A percentile compares a stretch with the other conserved stretches of the same genome.
Evolutionary conservation across 2,888 invertebrate species (phyloP).

Genomic region (Chrysotoxum bicinctum): DNA sequence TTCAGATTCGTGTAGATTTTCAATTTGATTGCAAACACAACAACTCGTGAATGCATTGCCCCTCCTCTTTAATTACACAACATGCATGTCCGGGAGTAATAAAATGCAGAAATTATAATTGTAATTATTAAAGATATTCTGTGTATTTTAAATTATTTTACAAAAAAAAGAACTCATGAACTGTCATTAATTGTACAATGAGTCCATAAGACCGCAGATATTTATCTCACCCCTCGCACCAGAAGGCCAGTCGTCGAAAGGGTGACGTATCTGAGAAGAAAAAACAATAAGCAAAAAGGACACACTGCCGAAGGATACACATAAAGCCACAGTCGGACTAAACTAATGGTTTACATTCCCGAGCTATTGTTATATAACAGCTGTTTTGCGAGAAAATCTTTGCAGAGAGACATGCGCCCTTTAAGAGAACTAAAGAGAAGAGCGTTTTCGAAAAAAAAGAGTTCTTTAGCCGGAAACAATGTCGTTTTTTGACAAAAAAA

Average conservation of each 20-base stretch:
- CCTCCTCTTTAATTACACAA: slow-evolving; percentile 17
- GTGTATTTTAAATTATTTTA: slow-evolving; percentile 4
- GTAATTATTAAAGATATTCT: background rate
- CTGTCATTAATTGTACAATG: background rate
- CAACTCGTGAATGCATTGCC: slow-evolving; percentile 37
- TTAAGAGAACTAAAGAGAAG: background rate
- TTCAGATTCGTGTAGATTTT: slow-evolving; percentile 34
- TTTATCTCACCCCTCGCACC: background rate
- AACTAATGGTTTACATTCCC: slow-evolving; percentile 41
- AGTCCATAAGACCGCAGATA: background rate
- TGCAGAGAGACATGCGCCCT: background rate
- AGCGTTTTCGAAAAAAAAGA: background rate
- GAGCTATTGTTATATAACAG: slow-evolving; percentile 65
- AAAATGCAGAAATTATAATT: background rate
- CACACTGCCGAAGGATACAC: slow-evolving; percentile 11
- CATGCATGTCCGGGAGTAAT: background rate
- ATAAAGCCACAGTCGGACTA: slow-evolving; percentile 11
- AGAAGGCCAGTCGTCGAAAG: background rate
- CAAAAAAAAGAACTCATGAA: slow-evolving; percentile 2
- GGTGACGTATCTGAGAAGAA: background rate
- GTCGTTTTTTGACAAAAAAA: background rate
- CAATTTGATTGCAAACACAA: background rate
- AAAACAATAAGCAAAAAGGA: slow-evolving; percentile 12
- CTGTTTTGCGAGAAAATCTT: slow-evolving; percentile 44
- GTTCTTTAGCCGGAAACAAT: background rate